A percentile compares a stretch with the other conserved stretches of the same genome.
Conservation (phyloP, 2,888 invertebrate genomes). For the Leucophora obtusa region DNA sequence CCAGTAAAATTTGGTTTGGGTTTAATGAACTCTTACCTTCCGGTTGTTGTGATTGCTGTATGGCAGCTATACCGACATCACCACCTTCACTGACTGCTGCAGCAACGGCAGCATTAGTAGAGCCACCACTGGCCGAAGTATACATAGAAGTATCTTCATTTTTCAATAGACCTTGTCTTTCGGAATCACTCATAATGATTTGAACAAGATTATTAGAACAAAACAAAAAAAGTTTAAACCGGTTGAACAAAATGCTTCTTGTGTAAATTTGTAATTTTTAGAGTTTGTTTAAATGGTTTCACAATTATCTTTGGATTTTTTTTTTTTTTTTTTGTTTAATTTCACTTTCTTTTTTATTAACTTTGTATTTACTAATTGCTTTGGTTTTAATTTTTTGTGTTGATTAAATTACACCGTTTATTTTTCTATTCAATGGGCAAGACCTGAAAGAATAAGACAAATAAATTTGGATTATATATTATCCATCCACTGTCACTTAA, state of each 20-base stretch:
- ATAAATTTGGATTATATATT: constrained; percentile 15
- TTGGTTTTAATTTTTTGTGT: constrained; percentile 25
- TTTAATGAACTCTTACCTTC: constrained; percentile 59
- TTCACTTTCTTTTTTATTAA: constrained; percentile 36
- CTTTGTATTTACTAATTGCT: constrained; percentile 32
- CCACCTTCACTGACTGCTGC: constrained; percentile 47
- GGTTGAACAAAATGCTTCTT: constrained; percentile 6
- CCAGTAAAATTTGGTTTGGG: neutral
- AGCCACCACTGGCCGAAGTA: constrained; percentile 60
- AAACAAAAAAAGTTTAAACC: constrained; percentile 1
- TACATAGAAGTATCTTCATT: constrained; percentile 73
- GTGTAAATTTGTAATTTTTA: constrained; percentile 31
- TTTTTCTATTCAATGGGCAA: constrained; percentile 25
- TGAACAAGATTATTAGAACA: neutral
- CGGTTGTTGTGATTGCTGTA: constrained; percentile 46
- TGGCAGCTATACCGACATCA: constrained; percentile 61
- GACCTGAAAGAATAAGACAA: constrained; percentile 44
- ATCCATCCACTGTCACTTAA: neutral
- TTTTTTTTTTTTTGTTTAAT: constrained; percentile 38
- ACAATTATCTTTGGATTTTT: constrained; percentile 24
- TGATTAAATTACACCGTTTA: constrained; percentile 38
- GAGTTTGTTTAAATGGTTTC: constrained; percentile 6
- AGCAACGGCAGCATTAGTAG: neutral
- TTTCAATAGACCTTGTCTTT: constrained; percentile 75
- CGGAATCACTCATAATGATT: constrained; percentile 75